Base-by-base conservation (phyloP, 2,888 invertebrate species). In the Pandemis corylana region DNA sequence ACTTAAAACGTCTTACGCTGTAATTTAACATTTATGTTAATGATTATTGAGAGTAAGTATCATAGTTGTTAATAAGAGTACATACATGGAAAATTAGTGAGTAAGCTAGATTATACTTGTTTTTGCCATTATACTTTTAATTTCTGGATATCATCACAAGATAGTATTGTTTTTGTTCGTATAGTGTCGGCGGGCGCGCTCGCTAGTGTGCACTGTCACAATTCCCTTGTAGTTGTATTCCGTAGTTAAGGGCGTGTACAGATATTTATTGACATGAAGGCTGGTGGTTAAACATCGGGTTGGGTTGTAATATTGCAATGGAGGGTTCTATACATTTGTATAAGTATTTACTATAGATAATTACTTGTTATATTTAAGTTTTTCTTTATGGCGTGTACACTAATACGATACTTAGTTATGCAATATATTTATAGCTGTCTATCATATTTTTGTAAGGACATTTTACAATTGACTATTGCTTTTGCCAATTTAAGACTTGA, bases 211-310 rank as follows among this genome's bases (percentile, higher is more conserved):
- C 80, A 83, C 78, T 76, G 77, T 78, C 76, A 80, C 77, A 78
- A 80, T 78, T 77, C 76, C 79, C 77, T 70, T 78, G 61, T 80
- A 76, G 79, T 76, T 80, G 78, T 80, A 79, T 78, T 83, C 84
- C 83, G 81, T 84, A 83, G 71, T 81, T 90, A 89, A 88, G 86
- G 80, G 81, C 84, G 84, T 93, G 92, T 92, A 93, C 89, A 93
- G 89, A 90, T 92, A 92, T 91, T 92, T 92, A 92, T 91, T 91
- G 83, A 88, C 83, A 78, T 79, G 80, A 89, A 88, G 88, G 85
- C 86, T 88, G 86, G 85, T 85, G 87, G 83, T 79, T 81, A 79
- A 85, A 84, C 87, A 87, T 90, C 86, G 80, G 86, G 83, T 84
- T 44, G 85, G 80, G 77, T 85, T 82, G 81, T 83, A 80, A 76